These are phyloP conservation scores for Crotalus helleri DNA, from an alignment of 2,113 vertebrate genomes.

Conservation along the genomic window DNA sequence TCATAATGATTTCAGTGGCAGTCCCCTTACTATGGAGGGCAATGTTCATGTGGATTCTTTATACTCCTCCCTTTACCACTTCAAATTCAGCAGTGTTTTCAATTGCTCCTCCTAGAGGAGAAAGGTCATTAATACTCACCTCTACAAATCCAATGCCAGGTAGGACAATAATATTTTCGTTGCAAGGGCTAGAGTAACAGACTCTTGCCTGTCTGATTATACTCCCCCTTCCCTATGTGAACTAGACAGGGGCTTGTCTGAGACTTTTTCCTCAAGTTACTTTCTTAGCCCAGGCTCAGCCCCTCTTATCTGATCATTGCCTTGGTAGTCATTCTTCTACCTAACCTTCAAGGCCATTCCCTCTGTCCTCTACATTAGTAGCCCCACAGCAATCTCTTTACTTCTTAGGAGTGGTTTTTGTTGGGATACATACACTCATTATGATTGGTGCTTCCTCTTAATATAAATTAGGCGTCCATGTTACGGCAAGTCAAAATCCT, in stretches of 20 bases:
- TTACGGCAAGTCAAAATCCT: background rate
- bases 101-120: background rate
- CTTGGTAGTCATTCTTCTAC: background rate
- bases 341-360: background rate
- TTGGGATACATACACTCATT: background rate
- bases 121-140: background rate
- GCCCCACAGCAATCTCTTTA: background rate
- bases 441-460: background rate
- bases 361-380: background rate
- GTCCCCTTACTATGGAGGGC: background rate
- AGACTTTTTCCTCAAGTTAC: background rate
- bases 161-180: background rate
- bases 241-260: background rate
- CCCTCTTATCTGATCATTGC: background rate
- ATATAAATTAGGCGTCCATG: background rate
- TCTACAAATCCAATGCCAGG: background rate
- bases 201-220: no score
- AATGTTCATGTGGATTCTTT: background rate
- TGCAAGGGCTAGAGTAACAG: background rate
- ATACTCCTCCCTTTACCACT: background rate
- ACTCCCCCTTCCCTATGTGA: background rate
- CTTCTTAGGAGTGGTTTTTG: background rate
- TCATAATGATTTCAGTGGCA: background rate
- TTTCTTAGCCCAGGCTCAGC: background rate
- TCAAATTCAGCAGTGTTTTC: background rate